Evolutionary conservation across 1,140 invertebrate species (phyloP).

Genomic region (Papilio polytes): DNA sequence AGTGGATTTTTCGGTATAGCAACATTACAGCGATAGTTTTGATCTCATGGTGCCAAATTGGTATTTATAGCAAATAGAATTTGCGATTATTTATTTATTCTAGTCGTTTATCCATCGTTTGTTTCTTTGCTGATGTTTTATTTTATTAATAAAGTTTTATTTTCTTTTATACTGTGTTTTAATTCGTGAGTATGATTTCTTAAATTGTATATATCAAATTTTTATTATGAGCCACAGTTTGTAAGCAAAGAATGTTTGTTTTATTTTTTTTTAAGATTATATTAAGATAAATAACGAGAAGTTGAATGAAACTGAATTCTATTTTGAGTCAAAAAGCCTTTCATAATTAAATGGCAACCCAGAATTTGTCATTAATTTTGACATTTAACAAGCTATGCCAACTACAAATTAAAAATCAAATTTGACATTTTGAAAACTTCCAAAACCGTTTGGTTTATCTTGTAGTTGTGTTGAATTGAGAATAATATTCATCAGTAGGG

Average conservation of each 20-base stretch:
- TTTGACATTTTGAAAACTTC: background rate
- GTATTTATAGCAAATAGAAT: conserved; percentile 48
- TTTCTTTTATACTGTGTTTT: conserved; percentile 43
- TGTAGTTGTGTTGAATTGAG: conserved; percentile 77
- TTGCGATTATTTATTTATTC: conserved; percentile 40
- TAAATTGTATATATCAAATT: background rate
- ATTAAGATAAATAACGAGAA: background rate
- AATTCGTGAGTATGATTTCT: background rate
- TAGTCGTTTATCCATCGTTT: conserved; percentile 25
- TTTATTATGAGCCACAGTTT: no score
- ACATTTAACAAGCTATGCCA: conserved; percentile 20
- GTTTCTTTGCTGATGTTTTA: conserved; percentile 31
- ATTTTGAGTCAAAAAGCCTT: background rate
- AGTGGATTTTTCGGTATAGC: conserved; percentile 18
- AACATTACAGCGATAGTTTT: conserved; percentile 36
- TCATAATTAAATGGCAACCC: background rate
- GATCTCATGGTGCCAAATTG: conserved; percentile 51
- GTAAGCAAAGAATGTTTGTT: no score
- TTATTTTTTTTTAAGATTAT: no score
- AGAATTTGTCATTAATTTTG: conserved; percentile 5
- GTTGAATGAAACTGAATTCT: background rate
- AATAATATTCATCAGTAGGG: conserved; percentile 73
- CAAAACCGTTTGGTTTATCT: conserved; percentile 57
- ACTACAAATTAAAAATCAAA: background rate
- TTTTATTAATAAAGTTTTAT: conserved; percentile 42